A percentile compares a stretch with the other conserved stretches of the same genome.
These are phyloP conservation scores for Nemapogon koenigi DNA, from an alignment of 2,888 invertebrate species.

Conservation along the genomic window DNA sequence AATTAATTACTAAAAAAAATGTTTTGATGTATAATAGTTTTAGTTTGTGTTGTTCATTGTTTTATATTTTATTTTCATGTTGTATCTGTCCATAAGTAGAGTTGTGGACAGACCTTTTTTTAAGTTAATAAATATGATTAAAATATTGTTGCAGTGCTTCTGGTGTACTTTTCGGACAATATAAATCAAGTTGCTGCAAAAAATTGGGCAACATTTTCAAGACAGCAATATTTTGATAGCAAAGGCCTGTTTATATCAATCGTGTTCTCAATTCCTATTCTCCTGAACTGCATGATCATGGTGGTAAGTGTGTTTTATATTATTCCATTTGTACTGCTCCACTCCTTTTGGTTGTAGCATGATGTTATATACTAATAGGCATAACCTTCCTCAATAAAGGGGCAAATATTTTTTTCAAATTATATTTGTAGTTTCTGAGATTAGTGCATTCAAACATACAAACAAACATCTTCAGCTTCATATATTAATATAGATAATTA, in stretches of 20 bases:
- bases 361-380: too few species aligned
- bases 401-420: too few species aligned
- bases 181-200: slow-evolving; percentile 89
- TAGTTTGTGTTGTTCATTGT: neutral
- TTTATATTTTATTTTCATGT: too few species aligned
- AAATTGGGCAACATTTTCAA: slow-evolving; percentile 87
- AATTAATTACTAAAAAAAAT: neutral
- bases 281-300: slow-evolving; percentile 91
- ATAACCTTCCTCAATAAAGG: too few species aligned
- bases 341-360: too few species aligned
- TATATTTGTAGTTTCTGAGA: too few species aligned
- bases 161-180: slow-evolving; percentile 89
- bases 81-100: too few species aligned
- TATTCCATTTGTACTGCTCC: too few species aligned
- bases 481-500: too few species aligned
- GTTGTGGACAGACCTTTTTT: too few species aligned
- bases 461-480: too few species aligned
- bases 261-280: slow-evolving; percentile 91
- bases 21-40: neutral
- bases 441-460: too few species aligned
- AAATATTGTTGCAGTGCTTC: slow-evolving; percentile 70
- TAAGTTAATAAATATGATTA: neutral
- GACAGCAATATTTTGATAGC: slow-evolving; percentile 93
- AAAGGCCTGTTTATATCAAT: slow-evolving; percentile 93
- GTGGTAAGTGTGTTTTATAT: slow-evolving; percentile 91